These are phyloP conservation scores for Cladorhizidae sp. DNA, from an alignment of 37 sponge, comb jelly and placozoan genomes.

Conservation along the genomic window DNA sequence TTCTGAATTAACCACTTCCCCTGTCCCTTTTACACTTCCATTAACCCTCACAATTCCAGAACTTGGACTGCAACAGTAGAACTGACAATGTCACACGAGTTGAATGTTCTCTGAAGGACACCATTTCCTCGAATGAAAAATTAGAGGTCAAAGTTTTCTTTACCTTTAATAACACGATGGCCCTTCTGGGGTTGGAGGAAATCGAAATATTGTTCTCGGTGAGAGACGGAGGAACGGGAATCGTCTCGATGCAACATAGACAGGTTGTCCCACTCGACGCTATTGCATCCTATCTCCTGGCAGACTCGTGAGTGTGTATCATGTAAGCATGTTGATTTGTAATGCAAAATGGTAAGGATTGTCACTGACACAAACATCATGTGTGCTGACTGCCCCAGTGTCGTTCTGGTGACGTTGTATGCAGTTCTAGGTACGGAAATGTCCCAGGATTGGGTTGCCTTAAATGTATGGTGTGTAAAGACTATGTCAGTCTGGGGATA, in stretches of 20 bases:
- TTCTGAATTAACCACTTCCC: too few relatives aligned
- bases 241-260: background rate
- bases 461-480: too few relatives aligned
- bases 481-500: too few relatives aligned
- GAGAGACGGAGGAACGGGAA: background rate
- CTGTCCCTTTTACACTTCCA: too few relatives aligned
- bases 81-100: background rate
- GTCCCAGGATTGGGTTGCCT: too few relatives aligned
- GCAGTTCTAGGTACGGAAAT: too few relatives aligned
- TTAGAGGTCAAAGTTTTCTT: background rate
- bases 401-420: too few relatives aligned
- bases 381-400: too few relatives aligned
- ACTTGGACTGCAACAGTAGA: too few relatives aligned
- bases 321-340: too few relatives aligned
- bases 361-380: too few relatives aligned
- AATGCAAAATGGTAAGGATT: too few relatives aligned
- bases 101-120: constrained; percentile 10
- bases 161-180: constrained; percentile 3
- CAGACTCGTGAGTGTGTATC: background rate
- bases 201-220: background rate
- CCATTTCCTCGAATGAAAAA: background rate
- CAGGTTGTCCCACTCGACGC: background rate
- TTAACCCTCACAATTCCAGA: background rate
- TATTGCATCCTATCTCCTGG: background rate
- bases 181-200: background rate